Evolutionary conservation across 2,888 invertebrate genomes (phyloP).

Genomic region (Hartigia nigra): DNA sequence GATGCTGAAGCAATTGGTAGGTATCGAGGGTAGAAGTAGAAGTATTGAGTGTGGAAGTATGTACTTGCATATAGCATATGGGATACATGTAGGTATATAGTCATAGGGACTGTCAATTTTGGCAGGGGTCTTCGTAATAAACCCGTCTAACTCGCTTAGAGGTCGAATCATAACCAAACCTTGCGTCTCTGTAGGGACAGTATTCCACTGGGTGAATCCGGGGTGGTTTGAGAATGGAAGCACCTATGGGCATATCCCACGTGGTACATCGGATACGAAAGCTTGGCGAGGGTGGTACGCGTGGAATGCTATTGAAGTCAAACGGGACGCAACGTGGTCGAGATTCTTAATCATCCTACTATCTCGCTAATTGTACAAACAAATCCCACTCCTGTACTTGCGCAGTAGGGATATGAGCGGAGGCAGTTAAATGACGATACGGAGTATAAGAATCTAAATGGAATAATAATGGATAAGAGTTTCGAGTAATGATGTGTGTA

Average conservation of each 20-base stretch:
- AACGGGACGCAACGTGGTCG: slow-evolving; percentile 36
- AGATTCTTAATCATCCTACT: slow-evolving; percentile 55
- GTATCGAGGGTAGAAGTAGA: not conserved
- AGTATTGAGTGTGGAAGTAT: not conserved
- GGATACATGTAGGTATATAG: not conserved
- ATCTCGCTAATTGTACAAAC: slow-evolving; percentile 46
- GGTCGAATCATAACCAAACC: not conserved
- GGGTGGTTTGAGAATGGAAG: not conserved
- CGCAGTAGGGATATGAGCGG: not conserved
- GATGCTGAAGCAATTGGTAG: not conserved
- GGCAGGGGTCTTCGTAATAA: not conserved
- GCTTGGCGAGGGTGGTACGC: slow-evolving; percentile 13
- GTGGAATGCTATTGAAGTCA: slow-evolving; percentile 56
- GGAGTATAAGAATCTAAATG: too few relatives aligned
- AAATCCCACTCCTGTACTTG: slow-evolving; percentile 22
- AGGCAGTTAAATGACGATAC: not conserved
- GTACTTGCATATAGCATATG: not conserved
- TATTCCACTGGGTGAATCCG: not conserved
- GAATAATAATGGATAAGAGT: not conserved
- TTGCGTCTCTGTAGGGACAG: not conserved
- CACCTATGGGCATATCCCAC: not conserved
- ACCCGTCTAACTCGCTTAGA: not conserved
- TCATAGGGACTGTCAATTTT: not conserved
- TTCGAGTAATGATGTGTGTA: not conserved
- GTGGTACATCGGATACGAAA: not conserved